Evolutionary conservation across 2,113 vertebrate species (phyloP), one percentile per base, ranked within the genome.

Genomic region (Chaetura pelagica): DNA sequence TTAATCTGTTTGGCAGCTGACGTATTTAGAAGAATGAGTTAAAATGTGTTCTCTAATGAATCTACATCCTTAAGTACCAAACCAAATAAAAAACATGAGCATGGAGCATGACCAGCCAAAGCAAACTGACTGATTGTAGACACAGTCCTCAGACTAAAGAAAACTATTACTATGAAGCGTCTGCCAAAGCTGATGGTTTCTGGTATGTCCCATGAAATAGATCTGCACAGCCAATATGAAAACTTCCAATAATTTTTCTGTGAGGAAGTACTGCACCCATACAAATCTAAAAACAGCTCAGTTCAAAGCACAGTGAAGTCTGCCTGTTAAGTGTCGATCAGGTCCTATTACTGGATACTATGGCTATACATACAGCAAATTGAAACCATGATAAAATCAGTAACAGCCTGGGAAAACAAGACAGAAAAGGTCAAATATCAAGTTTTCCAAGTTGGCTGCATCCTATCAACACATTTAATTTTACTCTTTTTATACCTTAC

Each of bases 1-100:
- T 94, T 94, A 77, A 96, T 95, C 57, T 90, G 93, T 93, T 67
- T 74, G 58, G 62, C 91, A 96, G 64, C 82, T 88, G 77, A 66
- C 48, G 38, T 42, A 69, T 85, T 92, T 95, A 62, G 82, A 95
- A 91, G 61, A 75, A 13, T 22, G 68, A 68, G 24, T 63, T 72
- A 64, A 95, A 89, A 93, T 67, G 46, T 51, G 67, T 74, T 85
- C 40, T 85, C 23, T 80, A 95, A 79, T 46, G 23, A 87, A 78
- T 84, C 58, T 78, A 78, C 71, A 84, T 79, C 76, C 32, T 32
- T 84, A 94, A 90, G 76, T 44, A 94, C 12, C 46, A 94, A 81
- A 64, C 48, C 46, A 91, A 97, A 96, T 89, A 81, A 51, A 92
- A 94, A 94, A 85, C 92, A 89, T 48, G 90, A 85, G 52, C 59